A percentile compares a stretch with the other conserved stretches of the same genome.
These are phyloP conservation scores for Thymelicus acteon DNA, from an alignment of 2,888 invertebrate genomes.

Conservation along the genomic window DNA sequence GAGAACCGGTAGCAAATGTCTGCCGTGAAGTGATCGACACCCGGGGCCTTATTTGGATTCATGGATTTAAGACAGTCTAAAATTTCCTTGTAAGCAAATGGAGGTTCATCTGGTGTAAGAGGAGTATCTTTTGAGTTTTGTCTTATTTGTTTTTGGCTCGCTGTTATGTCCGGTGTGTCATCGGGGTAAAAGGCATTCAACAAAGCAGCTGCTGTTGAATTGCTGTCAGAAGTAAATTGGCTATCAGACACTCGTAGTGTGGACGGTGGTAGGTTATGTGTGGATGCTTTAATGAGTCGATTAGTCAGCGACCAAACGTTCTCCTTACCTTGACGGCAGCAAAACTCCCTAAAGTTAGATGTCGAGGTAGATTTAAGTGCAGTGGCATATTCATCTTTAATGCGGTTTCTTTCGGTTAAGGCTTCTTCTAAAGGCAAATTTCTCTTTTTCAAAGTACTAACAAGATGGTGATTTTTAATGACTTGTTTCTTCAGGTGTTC, in stretches of 20 bases:
- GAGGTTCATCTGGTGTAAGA: not conserved
- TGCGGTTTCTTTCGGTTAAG: not conserved
- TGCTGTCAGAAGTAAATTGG: not conserved
- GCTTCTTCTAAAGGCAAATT: not conserved
- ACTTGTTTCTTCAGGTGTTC: not conserved
- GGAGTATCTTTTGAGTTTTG: conserved; percentile 27
- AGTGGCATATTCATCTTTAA: not conserved
- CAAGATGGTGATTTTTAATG: not conserved
- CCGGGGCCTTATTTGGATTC: conserved; percentile 39
- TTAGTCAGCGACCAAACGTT: not conserved
- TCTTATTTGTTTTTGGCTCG: conserved; percentile 14
- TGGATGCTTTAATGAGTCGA: not conserved
- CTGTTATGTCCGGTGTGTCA: not conserved
- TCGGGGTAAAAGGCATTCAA: not conserved
- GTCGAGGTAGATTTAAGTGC: conserved; percentile 25
- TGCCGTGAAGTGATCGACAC: conserved; percentile 12
- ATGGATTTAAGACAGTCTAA: conserved; percentile 27
- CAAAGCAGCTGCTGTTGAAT: not conserved
- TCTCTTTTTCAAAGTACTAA: not conserved
- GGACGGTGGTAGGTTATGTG: not conserved
- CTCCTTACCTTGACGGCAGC: conserved; percentile 20
- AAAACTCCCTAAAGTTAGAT: conserved; percentile 44
- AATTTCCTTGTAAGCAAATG: not conserved
- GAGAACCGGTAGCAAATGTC: not conserved
- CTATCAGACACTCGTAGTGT: not conserved